Evolutionary conservation across 2,113 vertebrate genomes (phyloP).

Genomic region (Mixornis gularis): DNA sequence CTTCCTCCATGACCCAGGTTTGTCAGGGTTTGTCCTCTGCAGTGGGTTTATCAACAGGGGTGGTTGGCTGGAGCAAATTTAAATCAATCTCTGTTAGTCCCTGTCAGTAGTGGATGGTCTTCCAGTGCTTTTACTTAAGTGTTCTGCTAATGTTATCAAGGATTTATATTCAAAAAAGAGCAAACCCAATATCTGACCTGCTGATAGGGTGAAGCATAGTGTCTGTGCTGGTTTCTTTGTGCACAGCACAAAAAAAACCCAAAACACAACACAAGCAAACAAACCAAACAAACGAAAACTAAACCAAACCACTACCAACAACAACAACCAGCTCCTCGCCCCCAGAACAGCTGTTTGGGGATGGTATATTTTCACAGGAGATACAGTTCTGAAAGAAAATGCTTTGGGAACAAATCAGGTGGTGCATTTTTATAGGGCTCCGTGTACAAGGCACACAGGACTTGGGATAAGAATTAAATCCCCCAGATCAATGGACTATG

Average conservation of each 20-base stretch:
- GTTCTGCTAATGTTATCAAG: background rate
- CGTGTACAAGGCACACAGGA: rapidly evolving
- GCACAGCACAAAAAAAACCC: background rate
- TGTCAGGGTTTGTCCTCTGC: background rate
- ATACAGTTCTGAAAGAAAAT: background rate
- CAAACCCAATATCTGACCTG: background rate
- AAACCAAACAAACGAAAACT: background rate
- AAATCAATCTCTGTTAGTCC: background rate
- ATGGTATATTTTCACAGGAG: background rate
- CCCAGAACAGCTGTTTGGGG: background rate
- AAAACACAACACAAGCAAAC: background rate
- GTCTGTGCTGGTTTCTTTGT: background rate
- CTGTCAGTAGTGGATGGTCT: background rate
- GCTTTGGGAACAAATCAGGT: background rate
- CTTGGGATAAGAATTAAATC: background rate
- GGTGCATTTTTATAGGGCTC: background rate
- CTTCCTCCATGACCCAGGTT: background rate
- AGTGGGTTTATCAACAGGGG: background rate
- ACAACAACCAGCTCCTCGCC: too few relatives aligned
- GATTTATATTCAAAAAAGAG: background rate
- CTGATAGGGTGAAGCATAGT: background rate
- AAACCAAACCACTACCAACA: background rate
- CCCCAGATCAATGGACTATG: background rate
- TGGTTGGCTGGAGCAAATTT: background rate
- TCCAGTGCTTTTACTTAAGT: background rate